phyloP scores from a whole-genome alignment of 1,140 invertebrate species.

The Ceratosolen solmsi region DNA sequence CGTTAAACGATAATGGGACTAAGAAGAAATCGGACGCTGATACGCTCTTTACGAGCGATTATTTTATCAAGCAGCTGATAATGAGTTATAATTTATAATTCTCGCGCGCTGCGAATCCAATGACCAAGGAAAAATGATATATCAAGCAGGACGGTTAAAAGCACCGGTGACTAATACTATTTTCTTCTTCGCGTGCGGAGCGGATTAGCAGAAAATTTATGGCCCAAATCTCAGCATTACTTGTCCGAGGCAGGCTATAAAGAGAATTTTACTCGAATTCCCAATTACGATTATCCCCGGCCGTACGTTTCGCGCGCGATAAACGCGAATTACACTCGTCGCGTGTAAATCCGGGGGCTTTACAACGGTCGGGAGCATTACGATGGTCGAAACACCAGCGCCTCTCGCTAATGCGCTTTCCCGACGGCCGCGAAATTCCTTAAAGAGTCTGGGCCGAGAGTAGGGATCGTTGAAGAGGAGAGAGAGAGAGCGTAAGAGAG shows the following conservation, averaged over 20 bases:
- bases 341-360: neutral
- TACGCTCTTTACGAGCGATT: neutral
- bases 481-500: neutral
- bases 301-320: neutral
- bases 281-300: neutral
- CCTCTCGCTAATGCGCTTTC: neutral
- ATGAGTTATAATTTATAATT: neutral
- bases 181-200: neutral
- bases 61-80: neutral
- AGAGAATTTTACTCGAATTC: slow-evolving; percentile 11
- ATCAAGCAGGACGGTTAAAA: neutral
- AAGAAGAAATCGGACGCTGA: neutral
- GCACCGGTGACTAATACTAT: neutral
- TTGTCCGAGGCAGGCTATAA: neutral
- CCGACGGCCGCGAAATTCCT: neutral
- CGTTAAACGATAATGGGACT: neutral
- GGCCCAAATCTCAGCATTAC: neutral
- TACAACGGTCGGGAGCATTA: neutral
- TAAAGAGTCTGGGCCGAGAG: neutral
- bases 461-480: neutral
- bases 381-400: neutral
- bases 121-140: neutral
- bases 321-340: neutral
- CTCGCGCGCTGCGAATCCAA: neutral
- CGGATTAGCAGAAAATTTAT: slow-evolving; percentile 5